Percentiles rank a stretch among this genome's conserved stretches.
phyloP scores from a whole-genome alignment of 2,797 vertebrate species.

The Amblyraja radiata region DNA sequence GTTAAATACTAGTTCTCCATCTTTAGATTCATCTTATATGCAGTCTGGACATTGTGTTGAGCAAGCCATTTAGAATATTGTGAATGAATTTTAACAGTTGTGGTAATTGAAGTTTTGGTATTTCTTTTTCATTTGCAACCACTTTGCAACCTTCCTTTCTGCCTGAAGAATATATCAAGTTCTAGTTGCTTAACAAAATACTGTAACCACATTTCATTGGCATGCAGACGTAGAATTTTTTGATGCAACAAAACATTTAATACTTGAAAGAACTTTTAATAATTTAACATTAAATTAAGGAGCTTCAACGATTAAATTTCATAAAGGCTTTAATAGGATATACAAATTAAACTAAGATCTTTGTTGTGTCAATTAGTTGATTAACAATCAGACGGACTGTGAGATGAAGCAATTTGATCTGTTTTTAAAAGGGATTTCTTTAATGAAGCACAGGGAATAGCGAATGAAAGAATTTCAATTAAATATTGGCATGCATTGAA shows the following conservation, averaged over 20 bases:
- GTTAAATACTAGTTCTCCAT: background rate
- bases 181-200: background rate
- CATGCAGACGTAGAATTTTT: background rate
- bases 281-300: slow-evolving; percentile 62
- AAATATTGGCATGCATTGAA: slow-evolving; percentile 68
- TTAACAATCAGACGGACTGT: slow-evolving; percentile 74
- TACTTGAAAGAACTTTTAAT: slow-evolving; percentile 50
- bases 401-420: slow-evolving; percentile 71
- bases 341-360: slow-evolving; percentile 61
- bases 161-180: background rate
- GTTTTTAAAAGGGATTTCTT: slow-evolving; percentile 74
- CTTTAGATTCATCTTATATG: background rate
- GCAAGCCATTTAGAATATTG: background rate
- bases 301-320: slow-evolving; percentile 57
- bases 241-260: slow-evolving; percentile 31
- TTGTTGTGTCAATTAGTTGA: slow-evolving; percentile 90
- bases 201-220: background rate
- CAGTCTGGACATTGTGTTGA: background rate
- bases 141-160: background rate
- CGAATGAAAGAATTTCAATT: slow-evolving; percentile 77
- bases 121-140: background rate
- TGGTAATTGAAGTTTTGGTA: background rate
- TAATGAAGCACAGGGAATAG: slow-evolving; percentile 60
- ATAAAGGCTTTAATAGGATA: slow-evolving; percentile 64
- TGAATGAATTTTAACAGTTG: background rate